phyloP scores from a whole-genome alignment of 2,888 invertebrate genomes.

The Mallateleia sp. region DNA sequence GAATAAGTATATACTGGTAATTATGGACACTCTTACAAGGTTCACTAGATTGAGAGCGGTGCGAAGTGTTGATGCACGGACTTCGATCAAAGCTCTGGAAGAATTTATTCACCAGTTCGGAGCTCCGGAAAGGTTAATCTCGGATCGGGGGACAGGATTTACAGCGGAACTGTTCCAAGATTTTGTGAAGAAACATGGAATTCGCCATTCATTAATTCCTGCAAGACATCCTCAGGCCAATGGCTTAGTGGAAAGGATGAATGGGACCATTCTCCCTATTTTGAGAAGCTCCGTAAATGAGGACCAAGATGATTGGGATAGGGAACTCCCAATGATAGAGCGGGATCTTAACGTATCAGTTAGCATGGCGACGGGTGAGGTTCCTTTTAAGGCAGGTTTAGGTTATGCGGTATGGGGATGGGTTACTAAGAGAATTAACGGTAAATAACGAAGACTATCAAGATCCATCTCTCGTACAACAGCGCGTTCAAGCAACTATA shows the following conservation, averaged over 20 bases:
- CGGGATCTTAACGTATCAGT: background rate
- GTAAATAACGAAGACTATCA: background rate
- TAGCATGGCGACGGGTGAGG: slow-evolving; percentile 12
- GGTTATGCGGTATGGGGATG: slow-evolving; percentile 23
- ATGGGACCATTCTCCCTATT: slow-evolving; percentile 22
- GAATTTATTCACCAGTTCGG: slow-evolving; percentile 22
- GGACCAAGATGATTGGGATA: slow-evolving; percentile 28
- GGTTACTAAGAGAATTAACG: slow-evolving; percentile 8
- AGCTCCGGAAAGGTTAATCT: slow-evolving; percentile 69
- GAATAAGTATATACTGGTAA: background rate
- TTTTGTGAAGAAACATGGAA: slow-evolving; percentile 38
- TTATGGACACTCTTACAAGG: background rate
- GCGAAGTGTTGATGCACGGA: background rate
- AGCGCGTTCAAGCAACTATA: background rate
- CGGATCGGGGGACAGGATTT: slow-evolving; percentile 72
- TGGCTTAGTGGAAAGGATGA: slow-evolving; percentile 53
- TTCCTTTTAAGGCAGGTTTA: slow-evolving; percentile 18
- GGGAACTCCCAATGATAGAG: background rate
- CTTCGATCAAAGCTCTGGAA: background rate
- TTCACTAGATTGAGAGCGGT: background rate
- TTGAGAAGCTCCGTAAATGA: slow-evolving; percentile 4
- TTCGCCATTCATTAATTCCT: slow-evolving; percentile 63
- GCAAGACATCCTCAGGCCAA: slow-evolving; percentile 74
- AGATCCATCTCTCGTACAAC: background rate
- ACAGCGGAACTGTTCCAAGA: slow-evolving; percentile 41